Evolutionary conservation across 2,113 vertebrate genomes (phyloP).

Genomic region (Pavo muticus): DNA sequence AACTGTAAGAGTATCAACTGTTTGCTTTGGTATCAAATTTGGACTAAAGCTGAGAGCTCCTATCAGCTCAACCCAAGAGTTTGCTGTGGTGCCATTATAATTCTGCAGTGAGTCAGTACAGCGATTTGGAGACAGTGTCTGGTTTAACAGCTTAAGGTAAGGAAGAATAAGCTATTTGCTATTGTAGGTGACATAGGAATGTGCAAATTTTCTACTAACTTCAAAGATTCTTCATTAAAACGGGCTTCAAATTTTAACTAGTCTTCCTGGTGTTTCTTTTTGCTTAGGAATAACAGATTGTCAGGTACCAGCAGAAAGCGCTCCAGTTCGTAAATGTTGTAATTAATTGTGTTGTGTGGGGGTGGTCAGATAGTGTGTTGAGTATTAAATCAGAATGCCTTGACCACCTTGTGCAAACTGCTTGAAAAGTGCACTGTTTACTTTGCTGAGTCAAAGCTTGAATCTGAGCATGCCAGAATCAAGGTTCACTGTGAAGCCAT

Average conservation of each 20-base stretch:
- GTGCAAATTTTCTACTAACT: background rate
- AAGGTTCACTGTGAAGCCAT: background rate
- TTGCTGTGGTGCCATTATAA: background rate
- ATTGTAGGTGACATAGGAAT: background rate
- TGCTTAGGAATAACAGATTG: background rate
- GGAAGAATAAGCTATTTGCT: background rate
- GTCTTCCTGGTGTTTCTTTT: background rate
- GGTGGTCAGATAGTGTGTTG: background rate
- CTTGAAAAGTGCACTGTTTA: background rate
- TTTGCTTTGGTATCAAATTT: background rate
- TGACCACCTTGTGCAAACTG: background rate
- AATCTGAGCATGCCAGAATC: background rate
- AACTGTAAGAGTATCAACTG: background rate
- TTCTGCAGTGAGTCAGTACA: background rate
- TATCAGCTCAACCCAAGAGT: background rate
- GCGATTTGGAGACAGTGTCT: background rate
- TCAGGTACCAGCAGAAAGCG: background rate
- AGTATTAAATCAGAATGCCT: background rate
- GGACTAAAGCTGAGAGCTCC: background rate
- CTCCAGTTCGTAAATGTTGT: background rate
- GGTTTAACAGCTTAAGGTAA: background rate
- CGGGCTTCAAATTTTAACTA: background rate
- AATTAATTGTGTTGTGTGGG: background rate
- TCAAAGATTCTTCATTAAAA: background rate
- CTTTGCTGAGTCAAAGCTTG: slow-evolving; percentile 12